Conservation (phyloP, 2,888 invertebrate species). For the Heliconius erato region DNA sequence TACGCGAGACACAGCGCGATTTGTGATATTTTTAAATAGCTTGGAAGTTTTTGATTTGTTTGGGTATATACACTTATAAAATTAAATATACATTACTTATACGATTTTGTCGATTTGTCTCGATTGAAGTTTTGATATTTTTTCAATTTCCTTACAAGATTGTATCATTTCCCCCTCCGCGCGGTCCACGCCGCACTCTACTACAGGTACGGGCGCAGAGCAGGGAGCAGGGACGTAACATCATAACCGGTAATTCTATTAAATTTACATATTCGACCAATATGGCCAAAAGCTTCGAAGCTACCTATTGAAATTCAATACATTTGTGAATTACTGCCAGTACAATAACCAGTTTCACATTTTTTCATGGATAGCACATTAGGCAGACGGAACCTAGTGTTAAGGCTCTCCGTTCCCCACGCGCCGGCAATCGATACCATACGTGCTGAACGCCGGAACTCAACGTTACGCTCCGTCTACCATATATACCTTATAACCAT, state of each 20-base stretch:
- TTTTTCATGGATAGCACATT: neutral
- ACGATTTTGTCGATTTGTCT: neutral
- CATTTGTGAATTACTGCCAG: neutral
- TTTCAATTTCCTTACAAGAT: neutral
- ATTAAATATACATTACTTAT: neutral
- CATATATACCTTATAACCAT: neutral
- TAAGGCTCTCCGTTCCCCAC: neutral
- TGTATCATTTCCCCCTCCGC: neutral
- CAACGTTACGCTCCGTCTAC: neutral
- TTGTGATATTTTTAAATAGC: no score
- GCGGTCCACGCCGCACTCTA: neutral
- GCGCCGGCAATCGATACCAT: neutral
- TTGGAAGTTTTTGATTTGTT: no score
- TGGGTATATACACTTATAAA: no score
- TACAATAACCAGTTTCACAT: neutral
- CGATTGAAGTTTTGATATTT: neutral
- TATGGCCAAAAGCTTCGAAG: neutral
- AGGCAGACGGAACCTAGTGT: neutral
- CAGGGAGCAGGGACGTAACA: slow-evolving; percentile 8
- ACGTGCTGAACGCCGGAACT: neutral
- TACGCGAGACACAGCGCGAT: no score
- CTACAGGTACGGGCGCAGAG: neutral
- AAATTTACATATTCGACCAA: slow-evolving; percentile 17
- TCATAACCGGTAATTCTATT: slow-evolving; percentile 27
- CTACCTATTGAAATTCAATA: slow-evolving; percentile 9